phyloP scores from a whole-genome alignment of 2,888 invertebrate species.

The Mythimna impura region DNA sequence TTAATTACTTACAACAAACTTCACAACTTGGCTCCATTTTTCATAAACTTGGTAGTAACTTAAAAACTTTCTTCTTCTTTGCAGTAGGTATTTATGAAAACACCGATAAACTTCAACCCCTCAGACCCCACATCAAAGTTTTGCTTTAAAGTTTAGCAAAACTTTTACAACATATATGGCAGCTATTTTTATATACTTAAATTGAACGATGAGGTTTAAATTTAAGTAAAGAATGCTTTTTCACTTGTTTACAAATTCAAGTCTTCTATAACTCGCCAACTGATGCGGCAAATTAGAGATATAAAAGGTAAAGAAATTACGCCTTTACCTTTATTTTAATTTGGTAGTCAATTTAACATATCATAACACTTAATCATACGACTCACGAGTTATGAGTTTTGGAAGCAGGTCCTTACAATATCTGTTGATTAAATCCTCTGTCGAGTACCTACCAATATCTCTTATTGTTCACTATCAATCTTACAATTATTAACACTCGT shows the following conservation, averaged over 20 bases:
- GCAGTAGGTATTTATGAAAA: neutral
- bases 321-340: neutral
- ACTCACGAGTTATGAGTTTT: neutral
- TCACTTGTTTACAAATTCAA: neutral
- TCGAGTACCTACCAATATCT: neutral
- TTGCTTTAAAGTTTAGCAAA: slow-evolving; percentile 1
- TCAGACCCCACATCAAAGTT: neutral
- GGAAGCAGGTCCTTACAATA: too few species aligned
- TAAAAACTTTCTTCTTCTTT: too few species aligned
- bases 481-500: neutral
- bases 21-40: slow-evolving; percentile 24
- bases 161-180: neutral
- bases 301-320: neutral
- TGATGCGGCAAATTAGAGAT: neutral
- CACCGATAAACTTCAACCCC: neutral
- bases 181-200: neutral
- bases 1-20: slow-evolving; percentile 16
- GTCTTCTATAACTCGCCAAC: neutral
- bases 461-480: neutral
- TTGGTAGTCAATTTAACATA: neutral
- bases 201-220: neutral
- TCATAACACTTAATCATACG: neutral
- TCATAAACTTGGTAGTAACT: neutral
- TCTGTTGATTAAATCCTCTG: neutral
- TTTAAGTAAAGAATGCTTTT: neutral